Percentiles rank a stretch among this genome's conserved stretches.
These are phyloP conservation scores for Drosophila triauraria DNA, from an alignment of 1,140 invertebrate genomes.

Conservation along the genomic window DNA sequence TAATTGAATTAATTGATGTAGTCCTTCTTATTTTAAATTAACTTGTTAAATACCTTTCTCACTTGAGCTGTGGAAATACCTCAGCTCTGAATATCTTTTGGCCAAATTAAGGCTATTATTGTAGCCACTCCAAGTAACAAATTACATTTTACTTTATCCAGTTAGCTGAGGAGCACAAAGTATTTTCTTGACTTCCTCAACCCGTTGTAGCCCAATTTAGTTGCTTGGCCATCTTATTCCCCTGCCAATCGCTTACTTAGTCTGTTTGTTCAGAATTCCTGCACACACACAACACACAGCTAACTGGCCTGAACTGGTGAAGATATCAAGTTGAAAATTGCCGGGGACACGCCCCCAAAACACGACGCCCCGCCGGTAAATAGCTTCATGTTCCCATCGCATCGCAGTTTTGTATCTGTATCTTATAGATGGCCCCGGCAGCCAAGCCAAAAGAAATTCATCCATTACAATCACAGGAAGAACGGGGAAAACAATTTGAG, in stretches of 20 bases:
- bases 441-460: constrained; percentile 47
- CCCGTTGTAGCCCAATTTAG: constrained; percentile 6
- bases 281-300: constrained; percentile 8
- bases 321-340: constrained; percentile 66
- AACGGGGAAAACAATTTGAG: constrained; percentile 49
- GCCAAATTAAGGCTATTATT: not conserved
- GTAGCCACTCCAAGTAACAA: constrained; percentile 19
- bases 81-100: not conserved
- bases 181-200: constrained; percentile 4
- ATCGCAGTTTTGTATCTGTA: constrained; percentile 26
- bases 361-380: constrained; percentile 35
- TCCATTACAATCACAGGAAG: constrained; percentile 56
- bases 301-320: constrained; percentile 31
- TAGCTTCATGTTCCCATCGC: constrained; percentile 25
- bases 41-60: not conserved
- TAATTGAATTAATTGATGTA: not conserved
- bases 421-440: constrained; percentile 43
- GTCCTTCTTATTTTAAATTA: not conserved
- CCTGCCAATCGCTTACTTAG: constrained; percentile 39
- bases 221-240: constrained; percentile 33
- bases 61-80: not conserved
- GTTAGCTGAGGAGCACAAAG: constrained; percentile 12
- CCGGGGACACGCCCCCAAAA: constrained; percentile 48
- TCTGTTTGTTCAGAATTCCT: constrained; percentile 49
- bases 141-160: constrained; percentile 29